These are phyloP conservation scores for Temnothorax nylanderi DNA, from an alignment of 1,140 invertebrate species.

Conservation along the genomic window DNA sequence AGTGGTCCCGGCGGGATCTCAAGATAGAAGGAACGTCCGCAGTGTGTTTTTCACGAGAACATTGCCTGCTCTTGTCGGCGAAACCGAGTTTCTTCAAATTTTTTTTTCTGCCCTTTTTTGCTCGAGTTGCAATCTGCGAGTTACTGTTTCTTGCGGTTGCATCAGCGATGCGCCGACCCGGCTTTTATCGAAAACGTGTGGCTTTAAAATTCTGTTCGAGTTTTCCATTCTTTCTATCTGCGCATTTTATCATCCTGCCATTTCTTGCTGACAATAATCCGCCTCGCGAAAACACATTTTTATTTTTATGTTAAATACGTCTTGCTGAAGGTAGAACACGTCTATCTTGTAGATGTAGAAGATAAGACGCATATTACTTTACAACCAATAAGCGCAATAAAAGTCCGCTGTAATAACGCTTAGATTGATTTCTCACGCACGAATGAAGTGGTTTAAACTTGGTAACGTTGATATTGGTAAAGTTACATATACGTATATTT, in stretches of 20 bases:
- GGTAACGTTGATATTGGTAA: background rate
- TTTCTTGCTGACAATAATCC: background rate
- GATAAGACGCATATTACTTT: background rate
- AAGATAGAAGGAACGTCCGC: slow-evolving; percentile 39
- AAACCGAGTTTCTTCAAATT: slow-evolving; percentile 64
- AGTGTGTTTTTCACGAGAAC: slow-evolving; percentile 61
- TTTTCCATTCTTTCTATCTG: slow-evolving; percentile 34
- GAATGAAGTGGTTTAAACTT: background rate
- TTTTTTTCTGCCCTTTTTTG: background rate
- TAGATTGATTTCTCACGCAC: background rate
- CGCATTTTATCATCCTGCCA: slow-evolving; percentile 17
- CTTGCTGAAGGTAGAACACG: background rate
- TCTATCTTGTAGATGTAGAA: too few species aligned
- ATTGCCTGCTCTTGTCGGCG: slow-evolving; percentile 31
- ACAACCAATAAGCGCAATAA: background rate
- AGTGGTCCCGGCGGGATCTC: slow-evolving; percentile 68
- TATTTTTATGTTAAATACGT: slow-evolving; percentile 17
- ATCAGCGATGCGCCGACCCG: background rate
- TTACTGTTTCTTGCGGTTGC: slow-evolving; percentile 22
- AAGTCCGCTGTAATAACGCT: background rate
- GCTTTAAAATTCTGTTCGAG: background rate
- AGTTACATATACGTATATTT: background rate
- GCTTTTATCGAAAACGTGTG: slow-evolving; percentile 6
- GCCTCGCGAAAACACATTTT: background rate
- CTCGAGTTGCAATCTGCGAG: slow-evolving; percentile 49